Evolutionary conservation across 2,888 invertebrate species (phyloP), one percentile per base, ranked within the genome.

Genomic region (Nycteola revayana): DNA sequence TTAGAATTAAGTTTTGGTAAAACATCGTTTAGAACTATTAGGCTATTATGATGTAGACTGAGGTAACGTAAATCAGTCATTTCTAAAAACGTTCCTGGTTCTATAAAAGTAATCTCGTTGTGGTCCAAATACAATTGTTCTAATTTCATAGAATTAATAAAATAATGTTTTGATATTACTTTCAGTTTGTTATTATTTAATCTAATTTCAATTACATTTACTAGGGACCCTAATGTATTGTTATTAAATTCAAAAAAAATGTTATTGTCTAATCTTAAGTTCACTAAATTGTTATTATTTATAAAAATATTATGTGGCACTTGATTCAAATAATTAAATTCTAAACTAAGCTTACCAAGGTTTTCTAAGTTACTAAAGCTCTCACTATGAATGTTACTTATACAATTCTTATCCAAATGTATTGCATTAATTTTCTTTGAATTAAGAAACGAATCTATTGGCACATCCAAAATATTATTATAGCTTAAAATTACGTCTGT

Each of bases 401-500:
- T 94, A 41, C 96, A 95, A 80, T 97, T 97, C 60, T 95, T 94
- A 71, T 96, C 95, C 61, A 97, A 84, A 76, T 96, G 94, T 60
- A 97, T 92, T 35, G 94, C 93, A 33, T 93, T 92, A 42, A 97
- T 90, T 61, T 93, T 93, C 9, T 91, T 90, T 24, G 96, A 96
- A 61, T 95, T 94, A 32, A 92, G 91, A 75, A 96, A 96, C 9
- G 96, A 94, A 66, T 95, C 94, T 25, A 93, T 92, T 30, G 95
- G 94, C 69, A 97, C 91, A 76, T 96, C 95, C 48, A 96, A 88
- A 58, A 97, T 95, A 75, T 97, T 97, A 79, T 97, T 97, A 81
- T 96, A 95, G 36, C 94, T 94, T 37, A 97, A 88, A 64, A 94
- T 94, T 32, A 97, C 85, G 78, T 97, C 96, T 32, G 91, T 90